A percentile compares a stretch with the other conserved stretches of the same genome.
Evolutionary conservation across 2,797 vertebrate genomes (phyloP).

Genomic region (Cynopterus sphinx): DNA sequence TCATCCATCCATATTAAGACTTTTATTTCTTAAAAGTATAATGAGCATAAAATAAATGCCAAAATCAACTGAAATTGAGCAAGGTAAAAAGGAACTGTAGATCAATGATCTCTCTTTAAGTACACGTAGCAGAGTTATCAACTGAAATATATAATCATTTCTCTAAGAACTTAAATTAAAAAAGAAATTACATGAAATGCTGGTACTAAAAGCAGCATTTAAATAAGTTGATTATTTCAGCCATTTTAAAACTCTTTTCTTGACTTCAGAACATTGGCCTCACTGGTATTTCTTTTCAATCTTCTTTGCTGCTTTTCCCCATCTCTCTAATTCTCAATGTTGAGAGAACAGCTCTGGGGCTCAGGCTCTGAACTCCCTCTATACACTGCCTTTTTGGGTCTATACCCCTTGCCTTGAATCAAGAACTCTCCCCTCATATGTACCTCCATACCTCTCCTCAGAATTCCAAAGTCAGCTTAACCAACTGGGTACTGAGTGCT

Average conservation of each 20-base stretch:
- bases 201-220: not conserved
- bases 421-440: not conserved
- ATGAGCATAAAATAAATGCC: not conserved
- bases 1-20: not conserved
- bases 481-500: not conserved
- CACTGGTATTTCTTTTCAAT: not conserved
- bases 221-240: not conserved
- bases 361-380: not conserved
- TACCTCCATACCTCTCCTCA: not conserved
- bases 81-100: not conserved
- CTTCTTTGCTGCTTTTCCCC: not conserved
- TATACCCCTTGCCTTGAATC: not conserved
- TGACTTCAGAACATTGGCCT: not conserved
- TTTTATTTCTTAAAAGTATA: not conserved
- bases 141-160: not conserved
- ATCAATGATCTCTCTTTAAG: not conserved
- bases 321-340: not conserved
- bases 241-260: not conserved
- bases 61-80: not conserved
- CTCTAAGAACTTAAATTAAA: not conserved
- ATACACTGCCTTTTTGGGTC: not conserved
- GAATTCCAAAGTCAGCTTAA: not conserved
- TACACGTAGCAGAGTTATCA: too few species aligned
- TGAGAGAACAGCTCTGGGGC: not conserved
- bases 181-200: too few species aligned